A percentile compares a stretch with the other conserved stretches of the same genome.
phyloP scores from a whole-genome alignment of 2,888 invertebrate species.

The Emmelina monodactyla region DNA sequence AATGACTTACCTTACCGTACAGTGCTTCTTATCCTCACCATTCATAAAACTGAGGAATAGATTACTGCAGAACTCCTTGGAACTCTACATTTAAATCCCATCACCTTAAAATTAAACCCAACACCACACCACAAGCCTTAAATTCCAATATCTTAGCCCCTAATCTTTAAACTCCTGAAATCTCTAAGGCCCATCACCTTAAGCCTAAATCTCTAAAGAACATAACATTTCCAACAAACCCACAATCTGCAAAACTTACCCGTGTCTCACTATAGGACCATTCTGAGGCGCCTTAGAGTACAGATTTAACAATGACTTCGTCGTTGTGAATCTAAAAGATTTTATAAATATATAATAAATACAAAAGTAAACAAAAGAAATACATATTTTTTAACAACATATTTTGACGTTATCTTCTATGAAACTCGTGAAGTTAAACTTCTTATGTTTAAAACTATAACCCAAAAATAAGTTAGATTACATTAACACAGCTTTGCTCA shows the following conservation, averaged over 20 bases:
- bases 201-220: slow-evolving; percentile 16
- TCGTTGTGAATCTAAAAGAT: slow-evolving; percentile 73
- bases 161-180: neutral
- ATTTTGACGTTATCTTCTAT: too few species aligned
- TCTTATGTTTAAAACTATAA: too few species aligned
- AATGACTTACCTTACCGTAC: too few species aligned
- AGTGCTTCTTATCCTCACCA: too few species aligned
- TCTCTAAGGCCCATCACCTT: slow-evolving; percentile 16
- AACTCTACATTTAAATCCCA: neutral
- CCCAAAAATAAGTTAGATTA: too few species aligned
- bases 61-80: too few species aligned
- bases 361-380: too few species aligned
- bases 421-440: too few species aligned
- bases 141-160: neutral
- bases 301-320: slow-evolving; percentile 76
- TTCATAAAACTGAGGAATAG: too few species aligned
- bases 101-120: neutral
- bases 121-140: neutral
- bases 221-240: slow-evolving; percentile 8
- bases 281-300: slow-evolving; percentile 71
- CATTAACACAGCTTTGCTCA: too few species aligned
- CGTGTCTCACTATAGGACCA: slow-evolving; percentile 71
- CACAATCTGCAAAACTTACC: slow-evolving; percentile 61
- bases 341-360: slow-evolving; percentile 42
- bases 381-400: too few species aligned